These are phyloP conservation scores for Latrodectus hesperus DNA, from an alignment of 2,888 invertebrate genomes.

Conservation along the genomic window DNA sequence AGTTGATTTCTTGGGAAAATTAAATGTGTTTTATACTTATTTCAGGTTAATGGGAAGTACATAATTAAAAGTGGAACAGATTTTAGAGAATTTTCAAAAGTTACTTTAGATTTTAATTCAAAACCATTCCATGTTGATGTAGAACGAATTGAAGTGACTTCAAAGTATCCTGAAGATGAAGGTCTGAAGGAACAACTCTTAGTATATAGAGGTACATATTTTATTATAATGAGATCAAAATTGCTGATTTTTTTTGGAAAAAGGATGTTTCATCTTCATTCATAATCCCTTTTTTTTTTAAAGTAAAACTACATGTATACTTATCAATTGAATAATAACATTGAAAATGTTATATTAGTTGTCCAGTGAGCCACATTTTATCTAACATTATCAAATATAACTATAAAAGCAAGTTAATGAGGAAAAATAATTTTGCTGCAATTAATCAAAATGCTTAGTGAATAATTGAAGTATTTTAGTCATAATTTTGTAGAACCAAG, in stretches of 20 bases:
- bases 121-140: conserved; percentile 80
- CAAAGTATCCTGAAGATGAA: conserved; percentile 83
- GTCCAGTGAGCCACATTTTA: too few species aligned
- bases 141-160: conserved; percentile 83
- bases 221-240: neutral
- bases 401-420: too few species aligned
- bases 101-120: conserved; percentile 81
- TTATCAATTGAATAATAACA: too few species aligned
- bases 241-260: neutral
- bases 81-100: conserved; percentile 90
- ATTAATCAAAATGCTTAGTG: too few species aligned
- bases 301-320: too few species aligned
- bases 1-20: neutral
- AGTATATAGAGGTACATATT: conserved; percentile 81
- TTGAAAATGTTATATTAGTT: too few species aligned
- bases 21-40: conserved; percentile 1
- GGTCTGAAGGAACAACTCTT: conserved; percentile 83
- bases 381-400: too few species aligned
- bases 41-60: conserved; percentile 84
- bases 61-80: conserved; percentile 94
- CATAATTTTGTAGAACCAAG: too few species aligned
- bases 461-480: too few species aligned
- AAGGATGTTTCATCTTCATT: too few species aligned
- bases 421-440: too few species aligned
- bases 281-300: too few species aligned